These are phyloP conservation scores for Equus quagga DNA, from an alignment of 2,113 vertebrate species.

Conservation along the genomic window DNA sequence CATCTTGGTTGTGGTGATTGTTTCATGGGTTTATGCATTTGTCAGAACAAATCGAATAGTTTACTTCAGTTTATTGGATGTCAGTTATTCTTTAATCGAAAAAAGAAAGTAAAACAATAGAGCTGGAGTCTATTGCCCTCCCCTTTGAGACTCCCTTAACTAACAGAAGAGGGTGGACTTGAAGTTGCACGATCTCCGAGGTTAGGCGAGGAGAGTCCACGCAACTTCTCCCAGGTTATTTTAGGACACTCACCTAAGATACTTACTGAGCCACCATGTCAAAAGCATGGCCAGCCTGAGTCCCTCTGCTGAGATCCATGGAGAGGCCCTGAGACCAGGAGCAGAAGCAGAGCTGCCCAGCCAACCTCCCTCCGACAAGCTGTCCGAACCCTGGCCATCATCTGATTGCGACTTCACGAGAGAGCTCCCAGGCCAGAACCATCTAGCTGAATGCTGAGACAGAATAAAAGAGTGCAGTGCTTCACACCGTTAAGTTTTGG, in stretches of 20 bases:
- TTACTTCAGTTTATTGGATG: neutral
- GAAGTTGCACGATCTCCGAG: neutral
- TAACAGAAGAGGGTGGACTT: neutral
- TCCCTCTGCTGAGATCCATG: neutral
- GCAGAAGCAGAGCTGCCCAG: neutral
- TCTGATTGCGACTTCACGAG: neutral
- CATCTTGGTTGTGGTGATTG: neutral
- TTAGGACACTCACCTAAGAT: neutral
- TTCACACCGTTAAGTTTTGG: neutral
- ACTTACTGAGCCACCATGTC: neutral
- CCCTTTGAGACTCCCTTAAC: neutral
- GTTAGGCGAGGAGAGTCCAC: neutral
- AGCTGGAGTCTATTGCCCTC: neutral
- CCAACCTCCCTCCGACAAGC: neutral
- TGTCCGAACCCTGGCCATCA: neutral
- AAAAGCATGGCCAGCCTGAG: neutral
- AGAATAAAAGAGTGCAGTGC: neutral
- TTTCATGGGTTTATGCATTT: neutral
- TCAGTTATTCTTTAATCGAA: neutral
- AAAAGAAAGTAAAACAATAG: neutral
- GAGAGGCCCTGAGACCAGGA: neutral
- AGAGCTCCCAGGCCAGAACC: neutral
- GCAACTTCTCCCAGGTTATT: neutral
- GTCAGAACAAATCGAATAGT: neutral
- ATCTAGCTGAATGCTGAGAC: neutral